These are phyloP conservation scores for Drosophila peninsularis DNA, from an alignment of 2,888 invertebrate species.

Conservation along the genomic window DNA sequence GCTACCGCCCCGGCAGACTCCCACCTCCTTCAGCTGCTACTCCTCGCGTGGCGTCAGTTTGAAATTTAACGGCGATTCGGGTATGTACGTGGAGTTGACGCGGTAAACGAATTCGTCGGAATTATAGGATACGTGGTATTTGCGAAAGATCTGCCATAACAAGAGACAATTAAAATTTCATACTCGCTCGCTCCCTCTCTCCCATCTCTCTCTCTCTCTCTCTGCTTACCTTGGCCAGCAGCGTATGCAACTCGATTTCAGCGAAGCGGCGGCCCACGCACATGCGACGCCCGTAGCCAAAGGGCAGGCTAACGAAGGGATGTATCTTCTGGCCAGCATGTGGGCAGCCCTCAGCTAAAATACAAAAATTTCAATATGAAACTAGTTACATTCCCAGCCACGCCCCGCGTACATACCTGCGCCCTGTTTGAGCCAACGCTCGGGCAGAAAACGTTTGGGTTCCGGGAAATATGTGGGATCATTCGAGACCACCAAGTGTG, in stretches of 20 bases:
- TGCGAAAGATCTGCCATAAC: constrained; percentile 87
- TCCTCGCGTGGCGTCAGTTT: constrained; percentile 85
- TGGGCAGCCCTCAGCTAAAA: constrained; percentile 72
- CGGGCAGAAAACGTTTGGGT: constrained; percentile 89
- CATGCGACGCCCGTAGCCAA: constrained; percentile 91
- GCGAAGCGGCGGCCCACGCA: constrained; percentile 93
- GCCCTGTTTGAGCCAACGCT: constrained; percentile 90
- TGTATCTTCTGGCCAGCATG: constrained; percentile 87
- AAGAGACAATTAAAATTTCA: constrained; percentile 26
- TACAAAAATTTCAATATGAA: not conserved
- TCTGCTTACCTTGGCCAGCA: constrained; percentile 88
- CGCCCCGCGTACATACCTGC: constrained; percentile 67
- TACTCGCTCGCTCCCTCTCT: not conserved
- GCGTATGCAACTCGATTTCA: constrained; percentile 90
- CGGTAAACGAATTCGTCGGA: constrained; percentile 89
- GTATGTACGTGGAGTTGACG: constrained; percentile 90
- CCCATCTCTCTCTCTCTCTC: not conserved
- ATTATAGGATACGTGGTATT: constrained; percentile 89
- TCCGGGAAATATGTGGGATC: constrained; percentile 89
- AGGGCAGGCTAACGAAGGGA: constrained; percentile 90
- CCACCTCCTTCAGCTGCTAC: constrained; percentile 36
- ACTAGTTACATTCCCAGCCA: not conserved
- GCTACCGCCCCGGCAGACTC: constrained; percentile 3
- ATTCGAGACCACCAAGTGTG: constrained; percentile 91
- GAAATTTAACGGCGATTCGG: constrained; percentile 89